phyloP scores from a whole-genome alignment of 2,888 invertebrate species.

The Cerastis rubricosa region DNA sequence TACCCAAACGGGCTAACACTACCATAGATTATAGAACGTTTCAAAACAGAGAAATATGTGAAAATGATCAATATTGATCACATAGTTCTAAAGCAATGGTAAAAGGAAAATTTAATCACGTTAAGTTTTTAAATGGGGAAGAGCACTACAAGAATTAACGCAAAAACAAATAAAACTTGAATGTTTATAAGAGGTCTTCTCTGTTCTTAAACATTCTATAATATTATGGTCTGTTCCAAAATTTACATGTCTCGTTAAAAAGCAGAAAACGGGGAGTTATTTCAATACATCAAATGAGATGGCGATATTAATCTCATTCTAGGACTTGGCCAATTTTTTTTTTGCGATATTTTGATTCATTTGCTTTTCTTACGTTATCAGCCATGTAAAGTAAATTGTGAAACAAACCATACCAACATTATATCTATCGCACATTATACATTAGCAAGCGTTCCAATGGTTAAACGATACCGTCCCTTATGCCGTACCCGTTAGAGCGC shows the following conservation, averaged over 20 bases:
- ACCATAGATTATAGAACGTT: slow-evolving; percentile 33
- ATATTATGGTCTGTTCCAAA: slow-evolving; percentile 16
- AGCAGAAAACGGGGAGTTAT: neutral
- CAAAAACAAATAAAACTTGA: neutral
- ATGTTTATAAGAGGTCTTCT: slow-evolving; percentile 9
- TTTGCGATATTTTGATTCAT: neutral
- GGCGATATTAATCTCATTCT: neutral
- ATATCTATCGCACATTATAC: slow-evolving; percentile 45
- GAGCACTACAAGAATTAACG: neutral
- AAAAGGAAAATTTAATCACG: neutral
- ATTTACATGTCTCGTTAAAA: neutral
- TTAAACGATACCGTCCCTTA: slow-evolving; percentile 66
- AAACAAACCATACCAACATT: slow-evolving; percentile 18
- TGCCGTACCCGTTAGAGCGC: slow-evolving; percentile 62
- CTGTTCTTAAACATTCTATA: slow-evolving; percentile 44
- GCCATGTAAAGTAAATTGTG: slow-evolving; percentile 16
- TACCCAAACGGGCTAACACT: slow-evolving; percentile 62
- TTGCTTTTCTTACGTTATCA: neutral
- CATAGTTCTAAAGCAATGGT: neutral
- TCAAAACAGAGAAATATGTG: slow-evolving; percentile 25
- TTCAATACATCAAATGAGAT: neutral
- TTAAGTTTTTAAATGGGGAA: neutral
- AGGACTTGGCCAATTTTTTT: neutral
- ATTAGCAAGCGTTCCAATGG: slow-evolving; percentile 56
- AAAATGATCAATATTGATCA: neutral